These are phyloP conservation scores for Morbakka virulenta DNA, from an alignment of 30 jellyfish, hydroid and myxozoan species.

Conservation along the genomic window DNA sequence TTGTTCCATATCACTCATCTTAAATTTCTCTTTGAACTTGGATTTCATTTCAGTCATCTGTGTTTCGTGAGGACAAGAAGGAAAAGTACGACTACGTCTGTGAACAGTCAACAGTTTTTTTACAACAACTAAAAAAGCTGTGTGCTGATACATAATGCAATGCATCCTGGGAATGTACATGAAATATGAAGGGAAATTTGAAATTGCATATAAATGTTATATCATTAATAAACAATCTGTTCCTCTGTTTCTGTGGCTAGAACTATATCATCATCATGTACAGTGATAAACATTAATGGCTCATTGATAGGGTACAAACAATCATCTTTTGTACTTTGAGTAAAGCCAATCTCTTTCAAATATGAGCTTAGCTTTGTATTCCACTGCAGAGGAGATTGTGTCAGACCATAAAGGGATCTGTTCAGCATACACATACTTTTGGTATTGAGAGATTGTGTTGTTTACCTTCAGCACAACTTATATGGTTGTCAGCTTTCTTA, in stretches of 20 bases:
- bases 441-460: slow-evolving; percentile 31
- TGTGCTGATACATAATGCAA: no score
- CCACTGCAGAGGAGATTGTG: background rate
- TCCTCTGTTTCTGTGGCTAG: background rate
- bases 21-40: background rate
- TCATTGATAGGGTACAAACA: background rate
- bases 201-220: no score
- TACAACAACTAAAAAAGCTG: no score
- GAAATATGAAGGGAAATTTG: no score
- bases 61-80: no score
- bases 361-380: background rate
- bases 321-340: background rate
- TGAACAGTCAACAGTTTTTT: no score
- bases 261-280: background rate
- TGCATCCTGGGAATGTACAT: no score
- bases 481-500: background rate
- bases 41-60: background rate
- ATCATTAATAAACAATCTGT: no score
- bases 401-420: background rate
- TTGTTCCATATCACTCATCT: background rate
- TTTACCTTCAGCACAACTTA: slow-evolving; percentile 44
- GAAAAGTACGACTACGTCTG: no score
- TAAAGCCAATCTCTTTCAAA: background rate
- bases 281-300: no score
- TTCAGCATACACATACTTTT: background rate